A percentile compares a stretch with the other conserved stretches of the same genome.
Conservation (phyloP, 1,140 invertebrate genomes). For the Diabrotica virgifera region DNA sequence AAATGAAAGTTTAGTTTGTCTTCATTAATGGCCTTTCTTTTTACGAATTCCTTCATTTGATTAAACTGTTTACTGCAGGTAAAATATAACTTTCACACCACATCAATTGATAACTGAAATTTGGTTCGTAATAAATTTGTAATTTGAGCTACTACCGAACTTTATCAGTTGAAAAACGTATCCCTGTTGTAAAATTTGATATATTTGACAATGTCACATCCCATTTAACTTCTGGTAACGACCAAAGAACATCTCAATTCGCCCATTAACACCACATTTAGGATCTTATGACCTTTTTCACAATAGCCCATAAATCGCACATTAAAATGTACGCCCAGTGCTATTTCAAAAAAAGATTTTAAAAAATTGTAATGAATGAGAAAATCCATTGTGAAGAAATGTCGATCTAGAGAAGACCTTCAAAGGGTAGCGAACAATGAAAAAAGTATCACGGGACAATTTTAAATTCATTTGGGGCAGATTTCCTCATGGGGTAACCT, state of each 20-base stretch:
- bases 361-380: constrained; percentile 20
- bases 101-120: no score
- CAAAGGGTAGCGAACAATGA: constrained; percentile 12
- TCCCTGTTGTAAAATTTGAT: constrained; percentile 3
- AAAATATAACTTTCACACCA: no score
- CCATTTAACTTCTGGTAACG: constrained; percentile 20
- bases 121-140: no score
- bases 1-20: no score
- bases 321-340: constrained; percentile 22
- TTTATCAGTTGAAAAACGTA: background rate
- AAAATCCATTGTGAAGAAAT: constrained; percentile 16
- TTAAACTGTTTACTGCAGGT: no score
- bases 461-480: constrained; percentile 22
- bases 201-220: constrained; percentile 17
- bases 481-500: constrained; percentile 10
- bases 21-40: no score
- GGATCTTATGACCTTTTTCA: constrained; percentile 16
- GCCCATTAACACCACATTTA: constrained; percentile 20
- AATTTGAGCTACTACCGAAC: no score
- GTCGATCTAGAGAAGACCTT: constrained; percentile 13
- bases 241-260: constrained; percentile 20
- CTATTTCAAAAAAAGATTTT: constrained; percentile 8
- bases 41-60: no score
- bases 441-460: constrained; percentile 17
- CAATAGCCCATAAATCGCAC: constrained; percentile 16